Base-by-base conservation (phyloP, 2,113 vertebrate species). In the Cynopterus brachyotis region DNA sequence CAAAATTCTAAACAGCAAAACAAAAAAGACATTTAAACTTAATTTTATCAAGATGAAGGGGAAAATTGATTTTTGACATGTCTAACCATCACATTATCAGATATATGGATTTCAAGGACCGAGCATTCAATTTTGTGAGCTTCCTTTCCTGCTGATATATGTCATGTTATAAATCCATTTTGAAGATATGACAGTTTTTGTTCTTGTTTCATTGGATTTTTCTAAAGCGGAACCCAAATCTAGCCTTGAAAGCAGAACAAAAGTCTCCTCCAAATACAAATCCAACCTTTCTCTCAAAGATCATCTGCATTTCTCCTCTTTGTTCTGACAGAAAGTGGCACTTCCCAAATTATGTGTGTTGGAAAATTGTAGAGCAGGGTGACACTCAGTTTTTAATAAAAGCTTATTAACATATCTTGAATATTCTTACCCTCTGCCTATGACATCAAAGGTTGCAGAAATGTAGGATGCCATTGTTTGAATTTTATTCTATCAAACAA, bases 161-260 rank as follows among this genome's bases (percentile, higher is more conserved):
- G 95, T 98, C 98, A 97, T 89, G 94, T 95, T 97, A 95, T 97
- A 98, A 98, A 98, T 97, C 93, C 66, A 6, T 98, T 98, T 98
- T 98, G 98, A 98, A 98, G 97, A 87, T 97, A 98, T 90, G 98
- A 93, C 79, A 82, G 32, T 28, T 96, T 45, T n/a, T 78, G 26
- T 37, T 96, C 40, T 98, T 97, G 95, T 97, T 98, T 98, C 96
- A 98, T 97, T 98, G 79, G 67, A 95, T 98, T 96, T 98, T 97
- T 97, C 96, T 98, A 98, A 85, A 97, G 79, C 87, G 75, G 75
- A 98, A 95, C 96, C 78, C 96, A 89, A 91, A 86, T 70, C 13
- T 88, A 70, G 30, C 87, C 78, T 87, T 92, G 47, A 89, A 94
- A 92, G 78, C 47, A 92, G 67, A 97, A 82, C 86, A 86, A 64